These are phyloP conservation scores for Lepidocyrtoides sp. DNA, from an alignment of 2,888 invertebrate genomes.

Conservation along the genomic window DNA sequence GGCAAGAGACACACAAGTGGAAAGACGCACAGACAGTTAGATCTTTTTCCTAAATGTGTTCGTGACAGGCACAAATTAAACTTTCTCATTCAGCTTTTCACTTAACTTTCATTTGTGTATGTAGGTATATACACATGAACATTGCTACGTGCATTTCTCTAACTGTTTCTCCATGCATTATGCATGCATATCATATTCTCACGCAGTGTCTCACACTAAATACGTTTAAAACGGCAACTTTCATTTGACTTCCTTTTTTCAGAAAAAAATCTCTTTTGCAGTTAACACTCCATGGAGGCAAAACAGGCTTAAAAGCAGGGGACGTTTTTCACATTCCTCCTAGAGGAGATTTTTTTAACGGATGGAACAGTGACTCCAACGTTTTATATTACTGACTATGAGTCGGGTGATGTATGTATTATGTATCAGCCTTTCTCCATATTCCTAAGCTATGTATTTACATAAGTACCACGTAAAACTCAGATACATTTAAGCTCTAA, in stretches of 20 bases:
- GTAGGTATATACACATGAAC: background rate
- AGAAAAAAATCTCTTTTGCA: background rate
- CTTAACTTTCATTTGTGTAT: constrained; percentile 59
- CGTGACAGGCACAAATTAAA: constrained; percentile 79
- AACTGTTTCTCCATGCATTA: background rate
- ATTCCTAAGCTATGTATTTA: too few relatives aligned
- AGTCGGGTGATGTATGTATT: background rate
- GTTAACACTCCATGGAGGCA: background rate
- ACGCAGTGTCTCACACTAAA: background rate
- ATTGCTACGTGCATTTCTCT: constrained; percentile 16
- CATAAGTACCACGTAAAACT: too few relatives aligned
- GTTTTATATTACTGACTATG: too few relatives aligned
- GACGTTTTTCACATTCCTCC: constrained; percentile 44
- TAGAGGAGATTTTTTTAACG: background rate
- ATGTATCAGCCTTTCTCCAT: background rate
- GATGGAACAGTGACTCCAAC: background rate
- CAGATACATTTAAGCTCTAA: too few relatives aligned
- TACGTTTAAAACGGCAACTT: constrained; percentile 22
- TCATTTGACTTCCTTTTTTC: constrained; percentile 49
- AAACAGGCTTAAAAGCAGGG: background rate
- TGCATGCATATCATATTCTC: constrained; percentile 52
- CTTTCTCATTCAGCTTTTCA: constrained; percentile 73
- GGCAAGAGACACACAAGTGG: constrained; percentile 43
- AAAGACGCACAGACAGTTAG: constrained; percentile 46
- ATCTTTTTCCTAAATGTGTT: constrained; percentile 71